Conservation (phyloP, 2,797 vertebrate species). For the Myotis vivesi region DNA sequence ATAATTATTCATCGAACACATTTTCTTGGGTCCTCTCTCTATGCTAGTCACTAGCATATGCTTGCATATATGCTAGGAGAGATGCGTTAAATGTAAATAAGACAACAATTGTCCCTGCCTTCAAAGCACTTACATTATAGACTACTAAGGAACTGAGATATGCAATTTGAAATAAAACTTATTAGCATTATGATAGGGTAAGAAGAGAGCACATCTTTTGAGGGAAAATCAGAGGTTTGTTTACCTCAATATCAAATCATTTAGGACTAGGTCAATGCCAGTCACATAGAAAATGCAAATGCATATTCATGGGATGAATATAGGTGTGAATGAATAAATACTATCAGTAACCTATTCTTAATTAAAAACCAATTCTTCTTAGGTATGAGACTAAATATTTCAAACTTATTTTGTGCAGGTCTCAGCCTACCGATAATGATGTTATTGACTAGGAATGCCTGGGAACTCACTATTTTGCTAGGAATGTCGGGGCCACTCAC, state of each 20-base stretch:
- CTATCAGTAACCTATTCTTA: not conserved
- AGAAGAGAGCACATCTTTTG: not conserved
- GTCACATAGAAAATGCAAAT: not conserved
- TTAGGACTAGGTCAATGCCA: not conserved
- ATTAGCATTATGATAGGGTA: not conserved
- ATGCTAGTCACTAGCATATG: not conserved
- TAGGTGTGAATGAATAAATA: not conserved
- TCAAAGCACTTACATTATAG: not conserved
- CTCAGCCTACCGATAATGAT: not conserved
- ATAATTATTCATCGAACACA: not conserved
- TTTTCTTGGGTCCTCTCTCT: not conserved
- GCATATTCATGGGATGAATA: not conserved
- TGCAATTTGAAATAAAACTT: not conserved
- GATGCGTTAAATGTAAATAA: not conserved
- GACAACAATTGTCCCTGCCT: not conserved
- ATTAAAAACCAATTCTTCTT: not conserved
- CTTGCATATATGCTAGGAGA: not conserved
- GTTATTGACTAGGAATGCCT: not conserved
- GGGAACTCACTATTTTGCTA: not conserved
- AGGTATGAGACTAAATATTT: not conserved
- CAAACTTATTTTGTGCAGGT: not conserved
- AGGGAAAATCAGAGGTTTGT: not conserved
- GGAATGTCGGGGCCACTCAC: not conserved
- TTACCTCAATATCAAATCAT: not conserved
- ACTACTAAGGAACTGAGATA: not conserved